phyloP scores from a whole-genome alignment of 1,140 invertebrate genomes.

The Papilio aristodemus region DNA sequence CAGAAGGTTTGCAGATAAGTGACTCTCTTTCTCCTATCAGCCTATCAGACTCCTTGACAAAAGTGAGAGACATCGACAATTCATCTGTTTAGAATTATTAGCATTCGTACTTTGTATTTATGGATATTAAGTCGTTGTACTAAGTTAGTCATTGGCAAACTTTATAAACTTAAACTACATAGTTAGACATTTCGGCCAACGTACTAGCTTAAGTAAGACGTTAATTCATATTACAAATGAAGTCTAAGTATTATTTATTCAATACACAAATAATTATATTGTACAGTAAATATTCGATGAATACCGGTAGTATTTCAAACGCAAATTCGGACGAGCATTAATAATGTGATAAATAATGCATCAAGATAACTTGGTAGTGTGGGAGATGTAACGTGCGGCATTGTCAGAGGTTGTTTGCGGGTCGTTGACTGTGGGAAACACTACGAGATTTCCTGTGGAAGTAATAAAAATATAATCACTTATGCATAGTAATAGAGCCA shows the following conservation, averaged over 20 bases:
- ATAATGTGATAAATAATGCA: neutral
- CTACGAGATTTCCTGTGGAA: neutral
- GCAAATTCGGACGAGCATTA: neutral
- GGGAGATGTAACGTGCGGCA: neutral
- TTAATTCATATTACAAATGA: neutral
- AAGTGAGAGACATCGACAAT: no score
- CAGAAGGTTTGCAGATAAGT: no score
- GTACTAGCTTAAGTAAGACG: neutral
- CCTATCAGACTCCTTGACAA: no score
- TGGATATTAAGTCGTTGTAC: no score
- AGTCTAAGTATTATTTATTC: neutral
- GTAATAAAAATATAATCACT: neutral
- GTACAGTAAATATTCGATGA: neutral
- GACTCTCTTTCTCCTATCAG: no score
- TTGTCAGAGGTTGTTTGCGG: neutral
- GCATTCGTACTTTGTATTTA: no score
- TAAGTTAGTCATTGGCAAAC: no score
- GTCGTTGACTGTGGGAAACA: constrained; percentile 9
- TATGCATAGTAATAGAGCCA: neutral
- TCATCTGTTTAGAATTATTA: no score
- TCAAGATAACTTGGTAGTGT: neutral
- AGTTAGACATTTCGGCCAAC: no score
- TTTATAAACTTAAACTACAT: no score
- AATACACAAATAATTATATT: neutral
- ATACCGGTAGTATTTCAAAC: neutral